Conservation (phyloP, 2,113 vertebrate genomes). For the Brevimyrus niger region DNA sequence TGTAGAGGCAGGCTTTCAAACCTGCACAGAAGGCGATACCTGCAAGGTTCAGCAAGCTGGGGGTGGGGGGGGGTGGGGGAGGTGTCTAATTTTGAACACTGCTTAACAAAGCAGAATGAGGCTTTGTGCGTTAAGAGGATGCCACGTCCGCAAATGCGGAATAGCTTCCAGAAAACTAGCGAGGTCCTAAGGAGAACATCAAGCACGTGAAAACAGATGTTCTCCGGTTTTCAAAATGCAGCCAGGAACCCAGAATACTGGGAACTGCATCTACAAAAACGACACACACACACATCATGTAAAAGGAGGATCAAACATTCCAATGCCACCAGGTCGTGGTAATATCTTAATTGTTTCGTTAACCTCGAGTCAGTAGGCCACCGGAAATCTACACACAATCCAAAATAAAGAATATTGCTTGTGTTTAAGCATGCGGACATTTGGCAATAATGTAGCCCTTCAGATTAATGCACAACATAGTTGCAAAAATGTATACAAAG, state of each 20-base stretch:
- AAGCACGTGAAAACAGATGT: not conserved
- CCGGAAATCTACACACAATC: not conserved
- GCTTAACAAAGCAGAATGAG: not conserved
- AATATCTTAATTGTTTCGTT: not conserved
- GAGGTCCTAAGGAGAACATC: not conserved
- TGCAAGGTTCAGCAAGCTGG: not conserved
- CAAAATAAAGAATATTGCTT: not conserved
- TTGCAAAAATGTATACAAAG: not conserved
- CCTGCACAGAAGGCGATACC: not conserved
- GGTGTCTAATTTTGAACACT: not conserved
- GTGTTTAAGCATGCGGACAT: not conserved
- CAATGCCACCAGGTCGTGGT: not conserved
- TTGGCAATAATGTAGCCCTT: not conserved
- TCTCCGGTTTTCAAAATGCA: not conserved
- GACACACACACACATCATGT: not conserved
- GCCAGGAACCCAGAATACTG: not conserved
- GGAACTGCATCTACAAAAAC: not conserved
- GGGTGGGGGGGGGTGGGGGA: not conserved
- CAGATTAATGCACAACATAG: not conserved
- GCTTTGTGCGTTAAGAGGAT: not conserved
- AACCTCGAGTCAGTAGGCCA: not conserved
- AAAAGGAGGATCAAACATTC: not conserved
- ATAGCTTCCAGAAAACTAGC: not conserved
- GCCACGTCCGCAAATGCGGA: not conserved
- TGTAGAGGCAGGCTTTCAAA: not conserved